Base-by-base conservation (phyloP, 2,113 vertebrate genomes). In the Trinectes maculatus region DNA sequence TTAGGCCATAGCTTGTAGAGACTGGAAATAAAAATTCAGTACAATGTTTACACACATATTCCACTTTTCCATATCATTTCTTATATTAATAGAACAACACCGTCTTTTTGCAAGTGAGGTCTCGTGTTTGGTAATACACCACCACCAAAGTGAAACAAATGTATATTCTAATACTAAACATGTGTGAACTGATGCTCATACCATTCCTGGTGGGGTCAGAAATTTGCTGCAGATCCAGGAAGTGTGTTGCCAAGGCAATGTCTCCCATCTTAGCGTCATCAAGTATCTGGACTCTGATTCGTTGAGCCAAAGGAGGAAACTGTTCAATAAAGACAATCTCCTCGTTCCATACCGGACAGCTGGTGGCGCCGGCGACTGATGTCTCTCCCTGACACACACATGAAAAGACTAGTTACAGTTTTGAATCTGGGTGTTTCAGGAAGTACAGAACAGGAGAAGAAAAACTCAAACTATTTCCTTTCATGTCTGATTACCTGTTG, bases 291-390 rank as follows among this genome's bases (percentile, higher is more conserved):
- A 98, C 44, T 87, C 93, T 94, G 39, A 99, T 95, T 78, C 95
- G 84, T 49, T 93, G 92, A 47, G 94, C 93, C 53, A 98, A 93
- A 43, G 95, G 95, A 0, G 95, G 97, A 71, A 99, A 99, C 89
- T 97, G 96, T 83, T 99, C 97, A 0, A 96, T 92, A 68, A 99
- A 98, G 73, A 91, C 95, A 81, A 98, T 94, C 86, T 96, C 95
- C 64, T 99, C 95, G 0, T 98, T 97, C 97, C 96, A 98, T 44
- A 93, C 84, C 0, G 96, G 96, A 22, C 77, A 85, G 1, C 87
- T 92, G 12, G 93, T 92, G 84, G 85, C 93, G 8, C 54, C 84
- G 22, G 91, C 90, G 3, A 99, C 95, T 0, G 94, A 96, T 0
- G 95, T 98, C 90, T 98, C 95, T 1, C 96, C 97, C 97, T 98